Conservation (phyloP, 1,140 invertebrate genomes). For the Bombyx mori region DNA sequence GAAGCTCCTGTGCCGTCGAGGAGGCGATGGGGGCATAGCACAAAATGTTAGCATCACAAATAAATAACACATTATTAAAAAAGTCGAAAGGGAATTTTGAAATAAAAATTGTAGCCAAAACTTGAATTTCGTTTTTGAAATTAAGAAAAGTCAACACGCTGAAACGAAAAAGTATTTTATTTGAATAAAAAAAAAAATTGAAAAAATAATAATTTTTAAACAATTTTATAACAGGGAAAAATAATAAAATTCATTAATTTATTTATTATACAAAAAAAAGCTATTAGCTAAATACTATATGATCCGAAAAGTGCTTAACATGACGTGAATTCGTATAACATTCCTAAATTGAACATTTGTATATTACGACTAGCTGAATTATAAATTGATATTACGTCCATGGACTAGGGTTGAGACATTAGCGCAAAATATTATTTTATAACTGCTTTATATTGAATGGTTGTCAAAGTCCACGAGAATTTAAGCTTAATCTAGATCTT, state of each 20-base stretch:
- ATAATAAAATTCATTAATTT: neutral
- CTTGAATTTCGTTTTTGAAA: neutral
- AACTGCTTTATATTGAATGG: no score
- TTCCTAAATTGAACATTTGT: no score
- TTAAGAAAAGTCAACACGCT: neutral
- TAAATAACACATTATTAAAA: constrained; percentile 30
- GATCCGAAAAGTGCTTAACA: no score
- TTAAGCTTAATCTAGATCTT: no score
- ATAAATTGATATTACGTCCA: no score
- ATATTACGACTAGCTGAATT: no score
- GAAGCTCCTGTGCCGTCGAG: constrained; percentile 78
- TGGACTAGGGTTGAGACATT: no score
- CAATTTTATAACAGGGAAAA: neutral
- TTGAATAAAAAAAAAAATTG: neutral
- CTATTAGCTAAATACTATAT: neutral
- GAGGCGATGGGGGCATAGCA: constrained; percentile 57
- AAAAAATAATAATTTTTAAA: neutral
- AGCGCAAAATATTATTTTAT: no score
- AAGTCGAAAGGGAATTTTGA: constrained; percentile 49
- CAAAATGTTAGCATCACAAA: constrained; percentile 52
- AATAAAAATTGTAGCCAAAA: neutral
- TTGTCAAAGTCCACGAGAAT: no score
- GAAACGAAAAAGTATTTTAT: constrained; percentile 1
- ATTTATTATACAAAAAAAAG: neutral
- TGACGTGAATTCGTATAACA: no score